Conservation (phyloP, 2,888 invertebrate species). For the Holacanthella duospinosa region DNA sequence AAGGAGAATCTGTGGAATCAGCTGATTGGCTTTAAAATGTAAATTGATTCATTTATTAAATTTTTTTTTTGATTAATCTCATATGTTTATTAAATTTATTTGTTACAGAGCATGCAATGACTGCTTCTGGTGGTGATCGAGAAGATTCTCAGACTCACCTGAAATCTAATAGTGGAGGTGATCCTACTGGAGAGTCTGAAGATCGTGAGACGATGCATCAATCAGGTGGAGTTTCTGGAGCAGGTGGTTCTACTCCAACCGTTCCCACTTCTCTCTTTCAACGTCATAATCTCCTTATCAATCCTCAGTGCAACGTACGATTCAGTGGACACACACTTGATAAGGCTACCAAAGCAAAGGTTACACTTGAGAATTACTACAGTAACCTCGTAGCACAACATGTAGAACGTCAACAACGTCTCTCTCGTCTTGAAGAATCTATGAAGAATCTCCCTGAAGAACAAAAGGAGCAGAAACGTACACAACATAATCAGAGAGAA, state of each 20-base stretch:
- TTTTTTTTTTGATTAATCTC: not conserved
- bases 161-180: not conserved
- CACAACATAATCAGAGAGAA: slow-evolving; percentile 95
- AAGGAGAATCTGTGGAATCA: too few relatives aligned
- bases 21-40: too few relatives aligned
- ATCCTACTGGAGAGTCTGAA: slow-evolving; percentile 1
- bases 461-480: slow-evolving; percentile 85
- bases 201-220: slow-evolving; percentile 7
- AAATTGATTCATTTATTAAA: not conserved
- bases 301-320: slow-evolving; percentile 60
- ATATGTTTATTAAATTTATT: not conserved
- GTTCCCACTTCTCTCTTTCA: slow-evolving; percentile 13
- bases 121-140: slow-evolving; percentile 30
- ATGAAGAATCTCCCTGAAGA: slow-evolving; percentile 86
- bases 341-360: slow-evolving; percentile 96
- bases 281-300: slow-evolving; percentile 22
- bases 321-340: slow-evolving; percentile 95
- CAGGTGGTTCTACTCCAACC: not conserved
- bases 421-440: slow-evolving; percentile 89
- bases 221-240: slow-evolving; percentile 8
- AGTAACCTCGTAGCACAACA: slow-evolving; percentile 95
- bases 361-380: slow-evolving; percentile 98
- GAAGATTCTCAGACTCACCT: slow-evolving; percentile 17
- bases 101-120: slow-evolving; percentile 30
- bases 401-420: slow-evolving; percentile 85